Evolutionary conservation across 1,140 invertebrate species (phyloP).

Genomic region (Bradysia coprophila): DNA sequence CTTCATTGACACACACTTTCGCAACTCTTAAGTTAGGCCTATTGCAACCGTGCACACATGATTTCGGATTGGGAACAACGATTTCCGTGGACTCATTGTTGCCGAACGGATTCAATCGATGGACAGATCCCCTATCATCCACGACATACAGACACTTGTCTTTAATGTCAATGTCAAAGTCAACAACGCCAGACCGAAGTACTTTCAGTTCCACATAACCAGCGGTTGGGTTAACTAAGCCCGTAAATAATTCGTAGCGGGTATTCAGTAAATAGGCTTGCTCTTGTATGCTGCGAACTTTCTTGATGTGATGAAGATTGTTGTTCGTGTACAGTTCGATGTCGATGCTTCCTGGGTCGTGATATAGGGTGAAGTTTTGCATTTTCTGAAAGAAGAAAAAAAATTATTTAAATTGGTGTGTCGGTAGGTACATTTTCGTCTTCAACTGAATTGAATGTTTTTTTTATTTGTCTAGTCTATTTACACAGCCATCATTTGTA

Average conservation of each 20-base stretch:
- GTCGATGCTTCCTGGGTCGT: not conserved
- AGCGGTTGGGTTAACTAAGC: not conserved
- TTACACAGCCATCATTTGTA: too few relatives aligned
- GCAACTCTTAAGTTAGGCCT: not conserved
- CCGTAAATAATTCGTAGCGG: not conserved
- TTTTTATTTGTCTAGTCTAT: too few relatives aligned
- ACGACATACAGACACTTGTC: not conserved
- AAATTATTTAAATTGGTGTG: too few relatives aligned
- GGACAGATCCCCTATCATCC: not conserved
- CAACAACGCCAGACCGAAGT: not conserved
- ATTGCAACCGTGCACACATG: not conserved
- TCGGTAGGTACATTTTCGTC: too few relatives aligned
- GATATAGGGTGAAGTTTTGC: not conserved
- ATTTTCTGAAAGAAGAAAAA: not conserved
- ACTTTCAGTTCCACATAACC: not conserved
- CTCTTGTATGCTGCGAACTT: not conserved
- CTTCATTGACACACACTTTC: not conserved
- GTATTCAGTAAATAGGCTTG: not conserved
- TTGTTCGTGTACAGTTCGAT: too few relatives aligned
- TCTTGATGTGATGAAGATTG: not conserved
- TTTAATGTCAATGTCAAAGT: not conserved
- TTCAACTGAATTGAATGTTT: too few relatives aligned
- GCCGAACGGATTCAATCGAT: not conserved
- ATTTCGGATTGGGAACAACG: not conserved
- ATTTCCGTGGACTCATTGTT: not conserved